A percentile compares a stretch with the other conserved stretches of the same genome.
Conservation (phyloP, 2,797 vertebrate species). For the Mus minutoides region DNA sequence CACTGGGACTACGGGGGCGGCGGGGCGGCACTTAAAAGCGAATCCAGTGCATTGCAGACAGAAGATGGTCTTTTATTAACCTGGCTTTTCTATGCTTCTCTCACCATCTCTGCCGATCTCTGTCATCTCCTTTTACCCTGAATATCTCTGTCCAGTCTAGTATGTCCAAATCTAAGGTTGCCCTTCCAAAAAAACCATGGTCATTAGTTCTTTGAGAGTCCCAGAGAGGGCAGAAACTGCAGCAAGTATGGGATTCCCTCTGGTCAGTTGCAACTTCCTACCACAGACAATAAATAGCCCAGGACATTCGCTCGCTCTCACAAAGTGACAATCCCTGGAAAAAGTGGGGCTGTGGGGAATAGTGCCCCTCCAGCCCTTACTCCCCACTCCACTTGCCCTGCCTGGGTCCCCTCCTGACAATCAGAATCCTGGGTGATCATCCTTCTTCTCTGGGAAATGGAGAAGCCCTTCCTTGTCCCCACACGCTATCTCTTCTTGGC, state of each 20-base stretch:
- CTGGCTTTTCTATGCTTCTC: neutral
- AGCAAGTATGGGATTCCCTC: constrained; percentile 18
- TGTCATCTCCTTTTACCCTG: neutral
- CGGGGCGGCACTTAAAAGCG: neutral
- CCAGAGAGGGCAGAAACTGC: neutral
- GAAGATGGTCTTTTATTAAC: neutral
- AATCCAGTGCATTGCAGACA: neutral
- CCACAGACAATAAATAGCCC: neutral
- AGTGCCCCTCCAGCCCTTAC: neutral
- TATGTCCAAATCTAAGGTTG: neutral
- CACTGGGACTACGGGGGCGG: neutral
- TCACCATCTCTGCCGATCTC: neutral
- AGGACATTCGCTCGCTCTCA: neutral
- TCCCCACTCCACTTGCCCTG: neutral
- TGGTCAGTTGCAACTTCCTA: neutral
- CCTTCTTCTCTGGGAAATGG: neutral
- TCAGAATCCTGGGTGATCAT: neutral
- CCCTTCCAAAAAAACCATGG: constrained; percentile 22
- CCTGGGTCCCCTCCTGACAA: neutral
- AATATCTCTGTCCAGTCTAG: constrained; percentile 44
- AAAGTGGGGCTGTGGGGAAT: neutral
- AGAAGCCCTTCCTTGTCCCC: neutral
- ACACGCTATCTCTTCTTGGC: neutral
- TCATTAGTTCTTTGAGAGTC: neutral
- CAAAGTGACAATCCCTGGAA: neutral